Evolutionary conservation across 1,140 invertebrate species (phyloP), one percentile per base, ranked within the genome.

Genomic region (Telenomus remus): DNA sequence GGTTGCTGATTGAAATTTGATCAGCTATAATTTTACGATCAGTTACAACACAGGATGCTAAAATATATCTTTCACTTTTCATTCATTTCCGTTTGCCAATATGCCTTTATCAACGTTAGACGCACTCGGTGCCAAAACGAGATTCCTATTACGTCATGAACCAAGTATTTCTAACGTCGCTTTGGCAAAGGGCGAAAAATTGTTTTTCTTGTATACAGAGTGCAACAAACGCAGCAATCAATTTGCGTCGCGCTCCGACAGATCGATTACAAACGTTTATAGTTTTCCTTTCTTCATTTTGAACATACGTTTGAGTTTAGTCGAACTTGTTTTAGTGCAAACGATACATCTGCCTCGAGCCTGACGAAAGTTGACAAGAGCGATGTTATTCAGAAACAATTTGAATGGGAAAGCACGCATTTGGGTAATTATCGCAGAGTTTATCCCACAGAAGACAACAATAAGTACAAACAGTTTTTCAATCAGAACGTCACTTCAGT

Each of bases 381-480:
- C 34, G 74, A 85, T 80, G 78, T 80, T 2, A 64, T 88, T 33
- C 82, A 91, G 44, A 90, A 90, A 53, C 92, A 94, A 80, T 91
- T 92, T 66, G 89, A 91, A 75, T 95, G 94, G 92, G 95, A 96
- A 83, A 90, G 92, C 77, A 89, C 90, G 33, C 92, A 95, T 82
- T 88, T 94, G 77, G 95, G 95, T 81, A 85, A 86, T 81, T 85
- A 83, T 56, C 78, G 82, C 50, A 66, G 80, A 79, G 80, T 87
- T 66, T 83, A 86, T 73, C 79, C 81, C 33, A 79, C 65, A 72
- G 60, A 65, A n/a, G 77, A 81, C 46, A 66, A 60, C 27, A 83
- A 89, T 48, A 92, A 92, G 79, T 95, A 94, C 81, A 89, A 91
- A 49, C 89, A 90, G 54, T 94, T 92, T 82, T 94, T 95, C 86